A percentile compares a stretch with the other conserved stretches of the same genome.
Evolutionary conservation across 2,797 vertebrate species (phyloP).

Genomic region (Ficedula albicollis): DNA sequence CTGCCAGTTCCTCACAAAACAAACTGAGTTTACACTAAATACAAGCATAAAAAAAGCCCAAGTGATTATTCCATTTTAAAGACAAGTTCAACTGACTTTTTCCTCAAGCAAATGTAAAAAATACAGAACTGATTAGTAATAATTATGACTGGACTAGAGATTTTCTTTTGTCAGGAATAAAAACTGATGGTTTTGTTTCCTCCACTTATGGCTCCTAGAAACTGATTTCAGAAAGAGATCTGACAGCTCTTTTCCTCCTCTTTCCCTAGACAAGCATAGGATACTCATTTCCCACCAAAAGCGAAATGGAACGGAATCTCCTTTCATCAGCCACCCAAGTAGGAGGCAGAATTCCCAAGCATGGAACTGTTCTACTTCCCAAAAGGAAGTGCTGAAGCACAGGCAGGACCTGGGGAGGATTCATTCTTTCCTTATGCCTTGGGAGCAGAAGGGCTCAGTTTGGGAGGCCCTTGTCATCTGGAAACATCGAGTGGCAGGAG

Average conservation of each 20-base stretch:
- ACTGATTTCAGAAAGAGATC: background rate
- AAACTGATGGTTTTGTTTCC: rapidly evolving
- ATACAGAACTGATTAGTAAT: background rate
- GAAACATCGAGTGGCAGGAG: background rate
- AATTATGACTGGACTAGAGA: background rate
- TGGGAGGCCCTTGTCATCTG: background rate
- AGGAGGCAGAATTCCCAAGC: background rate
- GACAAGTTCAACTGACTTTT: background rate
- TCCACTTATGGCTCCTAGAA: background rate
- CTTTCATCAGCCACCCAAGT: background rate
- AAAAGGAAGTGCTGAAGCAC: background rate
- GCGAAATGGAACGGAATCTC: background rate
- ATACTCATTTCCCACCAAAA: background rate
- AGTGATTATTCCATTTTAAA: background rate
- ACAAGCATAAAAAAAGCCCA: background rate
- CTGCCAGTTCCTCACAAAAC: background rate
- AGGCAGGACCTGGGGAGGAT: background rate
- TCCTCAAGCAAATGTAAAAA: background rate
- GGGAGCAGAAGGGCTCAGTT: background rate
- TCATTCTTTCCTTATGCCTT: background rate
- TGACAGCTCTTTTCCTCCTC: background rate
- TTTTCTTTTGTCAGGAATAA: background rate
- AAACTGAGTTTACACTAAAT: background rate
- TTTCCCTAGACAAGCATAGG: background rate
- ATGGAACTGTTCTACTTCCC: background rate